phyloP scores from a whole-genome alignment of 53 echinoderm and acorn worm genomes.

The Echinometra lucunter region DNA sequence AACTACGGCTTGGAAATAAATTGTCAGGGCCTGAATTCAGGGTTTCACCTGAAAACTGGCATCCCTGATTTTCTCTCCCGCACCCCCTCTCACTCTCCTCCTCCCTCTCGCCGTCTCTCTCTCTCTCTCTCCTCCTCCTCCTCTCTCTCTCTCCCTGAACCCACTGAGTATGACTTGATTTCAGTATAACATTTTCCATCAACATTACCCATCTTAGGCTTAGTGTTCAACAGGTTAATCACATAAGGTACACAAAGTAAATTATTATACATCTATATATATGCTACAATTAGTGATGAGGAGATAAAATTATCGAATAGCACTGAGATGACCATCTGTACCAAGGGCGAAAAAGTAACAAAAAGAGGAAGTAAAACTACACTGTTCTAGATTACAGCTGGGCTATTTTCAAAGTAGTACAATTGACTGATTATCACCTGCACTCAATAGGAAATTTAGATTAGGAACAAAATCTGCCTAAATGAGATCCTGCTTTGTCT shows the following conservation, averaged over 20 bases:
- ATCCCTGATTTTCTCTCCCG: no score
- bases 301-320: background rate
- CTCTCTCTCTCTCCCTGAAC: background rate
- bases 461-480: constrained; percentile 25
- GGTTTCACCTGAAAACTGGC: no score
- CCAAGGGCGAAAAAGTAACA: background rate
- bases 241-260: no score
- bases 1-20: no score
- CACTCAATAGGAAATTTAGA: constrained; percentile 41
- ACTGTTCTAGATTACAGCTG: background rate
- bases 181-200: no score
- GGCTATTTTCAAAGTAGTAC: background rate
- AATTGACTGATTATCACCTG: constrained; percentile 40
- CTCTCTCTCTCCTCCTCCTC: background rate
- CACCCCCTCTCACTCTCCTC: background rate
- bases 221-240: no score
- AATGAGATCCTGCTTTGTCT: constrained; percentile 32
- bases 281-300: background rate
- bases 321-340: background rate
- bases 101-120: background rate
- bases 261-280: no score
- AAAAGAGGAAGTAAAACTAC: background rate
- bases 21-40: no score
- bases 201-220: no score
- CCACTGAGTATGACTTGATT: background rate